A percentile compares a stretch with the other conserved stretches of the same genome.
These are phyloP conservation scores for Nesidiocoris tenuis DNA, from an alignment of 2,888 invertebrate species.

Conservation along the genomic window DNA sequence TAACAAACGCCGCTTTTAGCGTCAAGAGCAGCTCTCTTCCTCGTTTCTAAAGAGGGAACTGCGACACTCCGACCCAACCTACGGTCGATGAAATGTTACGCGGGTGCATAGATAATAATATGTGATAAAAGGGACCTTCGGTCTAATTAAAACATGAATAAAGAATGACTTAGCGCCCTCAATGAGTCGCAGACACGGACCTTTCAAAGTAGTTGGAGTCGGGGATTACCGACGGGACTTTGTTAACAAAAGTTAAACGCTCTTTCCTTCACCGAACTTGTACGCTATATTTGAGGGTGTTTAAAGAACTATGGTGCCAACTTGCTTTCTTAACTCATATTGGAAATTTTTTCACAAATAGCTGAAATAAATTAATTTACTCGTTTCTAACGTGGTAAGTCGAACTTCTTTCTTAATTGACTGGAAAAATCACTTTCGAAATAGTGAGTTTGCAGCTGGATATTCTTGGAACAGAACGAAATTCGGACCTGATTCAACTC, in stretches of 20 bases:
- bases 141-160: not conserved
- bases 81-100: not conserved
- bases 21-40: not conserved
- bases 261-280: not conserved
- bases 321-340: no score
- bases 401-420: no score
- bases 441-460: no score
- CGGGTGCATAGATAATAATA: not conserved
- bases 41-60: not conserved
- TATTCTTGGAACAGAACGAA: no score
- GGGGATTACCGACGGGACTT: not conserved
- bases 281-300: not conserved
- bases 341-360: no score
- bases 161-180: not conserved
- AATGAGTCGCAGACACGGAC: not conserved
- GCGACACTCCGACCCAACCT: not conserved
- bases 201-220: not conserved
- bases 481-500: no score
- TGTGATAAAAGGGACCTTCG: not conserved
- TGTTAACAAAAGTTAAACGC: not conserved
- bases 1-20: no score
- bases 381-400: not conserved
- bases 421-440: no score
- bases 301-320: no score
- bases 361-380: not conserved